A percentile compares a stretch with the other conserved stretches of the same genome.
Conservation (phyloP, 2,797 vertebrate species). For the Pangasius sanitwongsei region DNA sequence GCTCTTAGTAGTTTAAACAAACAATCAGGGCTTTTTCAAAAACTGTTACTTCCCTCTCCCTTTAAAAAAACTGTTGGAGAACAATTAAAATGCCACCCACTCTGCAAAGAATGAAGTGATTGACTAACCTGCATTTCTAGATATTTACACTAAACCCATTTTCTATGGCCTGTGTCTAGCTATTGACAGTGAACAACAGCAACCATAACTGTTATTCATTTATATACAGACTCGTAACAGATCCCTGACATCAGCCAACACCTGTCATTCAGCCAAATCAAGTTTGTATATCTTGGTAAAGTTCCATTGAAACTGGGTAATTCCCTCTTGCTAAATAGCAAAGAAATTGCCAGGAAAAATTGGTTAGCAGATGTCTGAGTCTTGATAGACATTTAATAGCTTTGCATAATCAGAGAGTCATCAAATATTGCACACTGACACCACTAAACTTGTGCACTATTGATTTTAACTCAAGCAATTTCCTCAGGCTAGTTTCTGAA, state of each 20-base stretch:
- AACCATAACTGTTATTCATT: background rate
- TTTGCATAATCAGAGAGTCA: conserved; percentile 1
- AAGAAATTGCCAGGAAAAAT: background rate
- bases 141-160: background rate
- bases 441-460: conserved; percentile 3
- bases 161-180: background rate
- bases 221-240: background rate
- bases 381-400: background rate
- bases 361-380: background rate
- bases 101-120: background rate
- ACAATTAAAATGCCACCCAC: background rate
- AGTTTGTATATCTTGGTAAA: background rate
- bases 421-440: conserved; percentile 10
- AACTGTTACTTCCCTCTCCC: background rate
- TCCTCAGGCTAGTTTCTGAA: background rate
- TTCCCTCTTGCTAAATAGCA: background rate
- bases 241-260: background rate
- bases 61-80: background rate
- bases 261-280: background rate
- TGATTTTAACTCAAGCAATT: conserved; percentile 5
- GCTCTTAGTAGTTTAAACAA: conserved; percentile 1
- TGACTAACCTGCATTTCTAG: background rate
- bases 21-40: background rate
- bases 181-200: background rate
- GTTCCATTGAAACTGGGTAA: background rate